Evolutionary conservation across 1,140 invertebrate genomes (phyloP).

Genomic region (Ephestia elutella): DNA sequence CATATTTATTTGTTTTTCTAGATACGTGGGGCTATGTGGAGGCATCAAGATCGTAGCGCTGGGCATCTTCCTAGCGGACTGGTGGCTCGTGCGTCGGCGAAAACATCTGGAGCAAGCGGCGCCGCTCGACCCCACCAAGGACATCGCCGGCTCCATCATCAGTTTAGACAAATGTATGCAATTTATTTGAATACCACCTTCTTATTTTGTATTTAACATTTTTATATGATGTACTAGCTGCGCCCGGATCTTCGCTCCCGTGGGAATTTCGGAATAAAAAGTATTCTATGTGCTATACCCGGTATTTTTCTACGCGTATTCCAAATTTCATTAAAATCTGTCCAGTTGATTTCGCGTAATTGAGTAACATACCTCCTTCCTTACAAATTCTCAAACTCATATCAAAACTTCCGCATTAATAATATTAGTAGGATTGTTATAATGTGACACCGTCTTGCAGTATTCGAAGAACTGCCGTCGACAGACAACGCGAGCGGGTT

Average conservation of each 20-base stretch:
- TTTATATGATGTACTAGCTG: too few relatives aligned
- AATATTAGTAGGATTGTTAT: neutral
- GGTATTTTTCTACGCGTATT: too few relatives aligned
- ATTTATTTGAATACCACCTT: too few relatives aligned
- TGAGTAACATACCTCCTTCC: too few relatives aligned
- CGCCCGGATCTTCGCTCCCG: too few relatives aligned
- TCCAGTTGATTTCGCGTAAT: too few relatives aligned
- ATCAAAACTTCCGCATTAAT: too few relatives aligned
- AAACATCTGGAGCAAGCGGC: constrained; percentile 83
- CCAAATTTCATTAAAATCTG: too few relatives aligned
- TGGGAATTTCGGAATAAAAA: too few relatives aligned
- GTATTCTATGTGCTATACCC: too few relatives aligned
- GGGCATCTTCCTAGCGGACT: constrained; percentile 90
- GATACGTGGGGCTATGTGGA: constrained; percentile 92
- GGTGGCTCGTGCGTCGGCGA: constrained; percentile 88
- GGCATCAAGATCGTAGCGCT: constrained; percentile 92
- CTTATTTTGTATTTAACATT: too few relatives aligned
- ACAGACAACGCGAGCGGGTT: constrained; percentile 69
- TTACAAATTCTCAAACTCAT: neutral
- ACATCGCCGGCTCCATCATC: constrained; percentile 88
- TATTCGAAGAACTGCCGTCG: constrained; percentile 79
- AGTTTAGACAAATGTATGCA: constrained; percentile 88
- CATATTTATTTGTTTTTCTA: constrained; percentile 40
- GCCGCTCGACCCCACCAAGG: constrained; percentile 83
- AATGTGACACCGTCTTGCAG: constrained; percentile 56